Conservation (phyloP, 2,113 vertebrate genomes). For the Pardalotus punctatus region DNA sequence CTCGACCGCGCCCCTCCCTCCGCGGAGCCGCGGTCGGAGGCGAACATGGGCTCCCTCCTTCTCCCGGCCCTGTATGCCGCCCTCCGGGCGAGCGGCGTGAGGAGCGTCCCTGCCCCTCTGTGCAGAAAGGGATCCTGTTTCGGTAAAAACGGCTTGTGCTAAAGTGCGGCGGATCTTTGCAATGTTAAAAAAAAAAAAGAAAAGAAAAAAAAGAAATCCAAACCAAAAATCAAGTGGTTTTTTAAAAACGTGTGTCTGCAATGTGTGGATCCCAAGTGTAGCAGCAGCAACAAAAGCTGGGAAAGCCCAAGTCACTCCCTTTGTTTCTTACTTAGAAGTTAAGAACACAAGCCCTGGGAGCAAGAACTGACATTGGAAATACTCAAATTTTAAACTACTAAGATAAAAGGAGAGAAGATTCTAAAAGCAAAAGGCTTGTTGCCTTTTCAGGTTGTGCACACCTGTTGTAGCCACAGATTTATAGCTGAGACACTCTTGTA, state of each 20-base stretch:
- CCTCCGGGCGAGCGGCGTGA: neutral
- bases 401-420: neutral
- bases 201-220: neutral
- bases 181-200: neutral
- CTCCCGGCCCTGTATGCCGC: neutral
- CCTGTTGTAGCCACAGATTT: neutral
- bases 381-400: neutral
- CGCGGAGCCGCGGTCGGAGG: neutral
- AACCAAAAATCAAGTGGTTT: neutral
- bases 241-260: neutral
- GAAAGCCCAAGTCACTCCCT: neutral
- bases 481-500: neutral
- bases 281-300: neutral
- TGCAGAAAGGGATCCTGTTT: neutral
- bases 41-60: neutral
- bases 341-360: neutral
- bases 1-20: neutral
- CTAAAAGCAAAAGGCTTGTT: neutral
- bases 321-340: neutral
- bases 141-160: neutral
- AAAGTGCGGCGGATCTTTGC: neutral
- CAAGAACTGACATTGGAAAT: neutral
- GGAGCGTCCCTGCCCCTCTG: neutral
- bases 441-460: neutral
- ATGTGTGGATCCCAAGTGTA: neutral